These are phyloP conservation scores for Nymphicus hollandicus DNA, from an alignment of 2,113 vertebrate genomes.

Conservation along the genomic window DNA sequence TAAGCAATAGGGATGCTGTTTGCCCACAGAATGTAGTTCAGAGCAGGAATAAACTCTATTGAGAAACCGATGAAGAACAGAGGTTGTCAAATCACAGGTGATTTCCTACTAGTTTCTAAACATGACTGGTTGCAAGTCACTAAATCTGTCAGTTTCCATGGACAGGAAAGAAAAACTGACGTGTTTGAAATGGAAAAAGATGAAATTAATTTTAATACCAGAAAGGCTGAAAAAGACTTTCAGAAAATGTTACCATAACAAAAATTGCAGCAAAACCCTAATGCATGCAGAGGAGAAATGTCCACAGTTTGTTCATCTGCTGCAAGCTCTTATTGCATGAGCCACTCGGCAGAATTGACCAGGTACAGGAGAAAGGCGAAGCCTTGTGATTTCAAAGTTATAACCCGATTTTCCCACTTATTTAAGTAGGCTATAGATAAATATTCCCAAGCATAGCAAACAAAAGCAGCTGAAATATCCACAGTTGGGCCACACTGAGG, in stretches of 20 bases:
- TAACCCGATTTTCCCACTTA: background rate
- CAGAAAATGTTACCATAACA: background rate
- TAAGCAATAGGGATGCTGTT: background rate
- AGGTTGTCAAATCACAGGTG: background rate
- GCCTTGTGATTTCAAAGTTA: background rate
- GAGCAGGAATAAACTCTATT: background rate
- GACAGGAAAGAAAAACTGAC: background rate
- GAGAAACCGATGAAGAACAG: background rate
- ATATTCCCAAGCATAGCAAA: background rate
- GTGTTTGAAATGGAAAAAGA: background rate
- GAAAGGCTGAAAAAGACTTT: background rate
- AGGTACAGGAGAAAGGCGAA: background rate
- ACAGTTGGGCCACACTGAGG: accelerated
- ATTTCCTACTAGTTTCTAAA: background rate
- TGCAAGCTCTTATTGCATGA: background rate
- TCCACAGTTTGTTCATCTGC: background rate
- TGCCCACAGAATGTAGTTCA: background rate
- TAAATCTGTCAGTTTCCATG: background rate
- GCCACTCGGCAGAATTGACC: background rate
- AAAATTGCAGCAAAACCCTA: background rate
- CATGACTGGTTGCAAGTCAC: background rate
- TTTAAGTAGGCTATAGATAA: background rate
- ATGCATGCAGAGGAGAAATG: accelerated
- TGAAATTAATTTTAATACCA: background rate
- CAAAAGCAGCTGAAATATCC: background rate